Evolutionary conservation across 2,888 invertebrate genomes (phyloP).

Genomic region (Microplitis deprimator): DNA sequence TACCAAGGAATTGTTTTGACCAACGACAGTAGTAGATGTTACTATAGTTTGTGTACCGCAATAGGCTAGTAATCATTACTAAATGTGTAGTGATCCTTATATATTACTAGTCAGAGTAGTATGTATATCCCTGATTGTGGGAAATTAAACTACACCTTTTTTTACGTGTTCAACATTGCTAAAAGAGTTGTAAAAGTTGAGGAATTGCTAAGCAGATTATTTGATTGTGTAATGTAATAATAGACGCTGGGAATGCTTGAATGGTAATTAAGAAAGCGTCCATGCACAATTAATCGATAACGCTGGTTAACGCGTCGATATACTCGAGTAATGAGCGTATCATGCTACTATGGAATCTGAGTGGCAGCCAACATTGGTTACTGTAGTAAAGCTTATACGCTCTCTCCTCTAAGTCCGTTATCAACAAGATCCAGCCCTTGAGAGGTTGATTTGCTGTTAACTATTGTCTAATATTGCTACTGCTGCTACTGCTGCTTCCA

Average conservation of each 20-base stretch:
- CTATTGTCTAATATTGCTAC: conserved; percentile 58
- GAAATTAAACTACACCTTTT: no score
- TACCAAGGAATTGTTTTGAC: no score
- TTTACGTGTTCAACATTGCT: background rate
- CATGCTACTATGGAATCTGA: conserved; percentile 49
- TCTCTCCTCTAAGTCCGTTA: conserved; percentile 62
- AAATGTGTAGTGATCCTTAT: no score
- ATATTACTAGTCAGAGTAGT: no score
- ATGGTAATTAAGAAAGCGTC: conserved; percentile 56
- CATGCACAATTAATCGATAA: conserved; percentile 59
- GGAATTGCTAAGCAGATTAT: conserved; percentile 55
- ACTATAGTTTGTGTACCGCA: no score
- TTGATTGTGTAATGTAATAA: conserved; percentile 58
- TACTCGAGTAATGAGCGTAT: conserved; percentile 45
- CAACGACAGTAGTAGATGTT: no score
- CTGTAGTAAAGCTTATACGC: conserved; percentile 41
- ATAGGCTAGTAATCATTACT: no score
- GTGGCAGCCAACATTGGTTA: conserved; percentile 42
- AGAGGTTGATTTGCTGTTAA: conserved; percentile 28
- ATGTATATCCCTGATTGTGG: no score
- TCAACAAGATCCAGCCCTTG: conserved; percentile 60
- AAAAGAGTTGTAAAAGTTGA: conserved; percentile 38
- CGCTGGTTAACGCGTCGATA: conserved; percentile 48
- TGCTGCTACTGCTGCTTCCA: conserved; percentile 57
- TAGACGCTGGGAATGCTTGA: conserved; percentile 56